A percentile compares a stretch with the other conserved stretches of the same genome.
These are phyloP conservation scores for Lordiphosa stackelbergi DNA, from an alignment of 1,140 invertebrate genomes.

Conservation along the genomic window DNA sequence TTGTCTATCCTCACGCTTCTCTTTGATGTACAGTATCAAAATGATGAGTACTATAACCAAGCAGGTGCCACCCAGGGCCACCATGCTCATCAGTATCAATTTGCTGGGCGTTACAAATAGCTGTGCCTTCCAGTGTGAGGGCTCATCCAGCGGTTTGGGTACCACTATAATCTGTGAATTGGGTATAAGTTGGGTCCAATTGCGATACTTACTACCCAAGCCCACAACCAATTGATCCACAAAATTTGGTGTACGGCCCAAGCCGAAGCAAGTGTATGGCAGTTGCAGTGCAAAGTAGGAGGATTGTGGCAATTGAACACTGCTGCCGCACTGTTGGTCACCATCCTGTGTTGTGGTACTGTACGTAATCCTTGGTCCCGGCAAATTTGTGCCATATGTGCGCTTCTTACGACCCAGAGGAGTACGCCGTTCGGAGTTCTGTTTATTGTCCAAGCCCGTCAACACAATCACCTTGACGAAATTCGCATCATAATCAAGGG, in stretches of 20 bases:
- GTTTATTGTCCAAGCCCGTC: slow-evolving; percentile 87
- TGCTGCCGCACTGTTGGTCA: slow-evolving; percentile 83
- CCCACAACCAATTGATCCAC: slow-evolving; percentile 93
- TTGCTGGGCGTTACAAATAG: slow-evolving; percentile 98
- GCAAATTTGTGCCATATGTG: slow-evolving; percentile 92
- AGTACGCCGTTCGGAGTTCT: slow-evolving; percentile 83
- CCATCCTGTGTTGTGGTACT: slow-evolving; percentile 91
- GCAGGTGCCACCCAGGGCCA: slow-evolving; percentile 92
- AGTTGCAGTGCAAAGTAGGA: slow-evolving; percentile 94
- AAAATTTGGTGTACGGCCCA: slow-evolving; percentile 98
- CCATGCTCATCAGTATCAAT: slow-evolving; percentile 93
- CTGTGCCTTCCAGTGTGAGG: slow-evolving; percentile 92
- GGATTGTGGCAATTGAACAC: slow-evolving; percentile 94
- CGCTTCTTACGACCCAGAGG: slow-evolving; percentile 85
- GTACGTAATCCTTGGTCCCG: slow-evolving; percentile 92
- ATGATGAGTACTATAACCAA: slow-evolving; percentile 91
- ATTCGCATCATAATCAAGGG: slow-evolving; percentile 94
- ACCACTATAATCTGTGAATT: slow-evolving; percentile 98
- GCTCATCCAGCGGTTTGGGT: slow-evolving; percentile 88
- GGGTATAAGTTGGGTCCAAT: slow-evolving; percentile 96
- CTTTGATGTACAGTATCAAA: slow-evolving; percentile 93
- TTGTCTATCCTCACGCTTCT: slow-evolving; percentile 92
- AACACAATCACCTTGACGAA: slow-evolving; percentile 97
- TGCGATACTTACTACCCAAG: slow-evolving; percentile 83
- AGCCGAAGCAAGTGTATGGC: slow-evolving; percentile 96